These are phyloP conservation scores for Hydrolagus affinis DNA, from an alignment of 2,113 vertebrate species.

Conservation along the genomic window DNA sequence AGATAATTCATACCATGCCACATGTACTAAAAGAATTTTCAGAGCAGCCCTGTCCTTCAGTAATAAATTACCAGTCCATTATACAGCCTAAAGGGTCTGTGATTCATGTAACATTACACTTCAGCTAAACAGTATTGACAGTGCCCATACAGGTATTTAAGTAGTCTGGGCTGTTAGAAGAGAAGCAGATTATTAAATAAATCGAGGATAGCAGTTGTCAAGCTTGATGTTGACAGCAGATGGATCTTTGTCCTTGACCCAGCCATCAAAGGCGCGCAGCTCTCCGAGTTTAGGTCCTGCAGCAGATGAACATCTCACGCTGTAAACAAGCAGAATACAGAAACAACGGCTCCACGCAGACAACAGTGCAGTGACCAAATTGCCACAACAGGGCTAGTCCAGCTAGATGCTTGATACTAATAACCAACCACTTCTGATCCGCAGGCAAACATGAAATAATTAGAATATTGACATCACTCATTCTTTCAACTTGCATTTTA, in stretches of 20 bases:
- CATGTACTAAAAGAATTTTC: conserved; percentile 53
- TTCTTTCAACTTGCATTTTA: conserved; percentile 51
- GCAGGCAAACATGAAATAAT: conserved; percentile 45
- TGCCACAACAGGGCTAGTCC: background rate
- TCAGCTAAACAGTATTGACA: conserved; percentile 51
- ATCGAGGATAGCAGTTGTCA: conserved; percentile 49
- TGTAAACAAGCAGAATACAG: conserved; percentile 24
- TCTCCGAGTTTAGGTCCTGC: conserved; percentile 35
- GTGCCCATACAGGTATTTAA: conserved; percentile 48
- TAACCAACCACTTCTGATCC: conserved; percentile 39
- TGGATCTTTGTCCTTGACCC: conserved; percentile 50
- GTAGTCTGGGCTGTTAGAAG: conserved; percentile 36
- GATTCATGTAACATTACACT: conserved; percentile 60
- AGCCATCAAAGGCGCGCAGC: conserved; percentile 40
- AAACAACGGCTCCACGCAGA: background rate
- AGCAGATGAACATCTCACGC: conserved; percentile 39
- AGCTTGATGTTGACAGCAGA: conserved; percentile 50
- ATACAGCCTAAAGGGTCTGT: conserved; percentile 54
- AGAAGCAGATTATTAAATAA: conserved; percentile 50
- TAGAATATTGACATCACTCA: conserved; percentile 53
- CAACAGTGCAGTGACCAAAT: background rate
- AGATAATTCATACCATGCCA: conserved; percentile 55
- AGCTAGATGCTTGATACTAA: conserved; percentile 8
- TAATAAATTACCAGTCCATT: conserved; percentile 60
- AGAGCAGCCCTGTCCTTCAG: conserved; percentile 52